Conservation (phyloP, 2,797 vertebrate species). For the Etheostoma perlongum region DNA sequence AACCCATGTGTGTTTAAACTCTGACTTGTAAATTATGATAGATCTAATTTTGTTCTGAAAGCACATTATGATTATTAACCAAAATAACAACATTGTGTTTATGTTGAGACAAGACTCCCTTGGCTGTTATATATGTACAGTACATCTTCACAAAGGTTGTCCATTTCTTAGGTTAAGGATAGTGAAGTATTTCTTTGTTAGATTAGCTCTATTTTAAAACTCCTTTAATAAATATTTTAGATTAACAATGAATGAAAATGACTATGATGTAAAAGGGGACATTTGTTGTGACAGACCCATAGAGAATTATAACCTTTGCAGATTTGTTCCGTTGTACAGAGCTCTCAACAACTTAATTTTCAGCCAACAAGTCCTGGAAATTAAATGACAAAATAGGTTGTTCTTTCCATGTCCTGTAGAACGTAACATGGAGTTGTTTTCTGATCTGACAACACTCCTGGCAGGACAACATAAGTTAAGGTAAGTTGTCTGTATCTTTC, state of each 20-base stretch:
- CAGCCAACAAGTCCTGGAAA: background rate
- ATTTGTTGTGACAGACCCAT: background rate
- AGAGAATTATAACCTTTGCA: background rate
- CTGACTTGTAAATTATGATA: slow-evolving; percentile 6
- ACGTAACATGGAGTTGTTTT: background rate
- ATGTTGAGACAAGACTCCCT: background rate
- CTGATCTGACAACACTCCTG: background rate
- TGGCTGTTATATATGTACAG: background rate
- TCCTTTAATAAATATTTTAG: background rate
- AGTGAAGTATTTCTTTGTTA: background rate
- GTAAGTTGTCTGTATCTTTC: background rate
- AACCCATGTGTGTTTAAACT: slow-evolving; percentile 9
- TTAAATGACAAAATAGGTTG: background rate
- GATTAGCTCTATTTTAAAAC: background rate
- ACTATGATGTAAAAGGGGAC: background rate
- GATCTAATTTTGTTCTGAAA: slow-evolving; percentile 9
- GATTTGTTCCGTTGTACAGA: no score
- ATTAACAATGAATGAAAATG: background rate
- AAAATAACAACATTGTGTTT: background rate
- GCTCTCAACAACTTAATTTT: background rate
- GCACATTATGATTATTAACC: background rate
- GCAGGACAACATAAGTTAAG: background rate
- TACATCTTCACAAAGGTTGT: background rate
- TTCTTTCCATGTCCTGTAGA: background rate
- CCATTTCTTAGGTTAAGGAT: background rate